Percentiles rank a stretch among this genome's conserved stretches.
phyloP scores from a whole-genome alignment of 2,888 invertebrate genomes.

The Pomacea canaliculata region DNA sequence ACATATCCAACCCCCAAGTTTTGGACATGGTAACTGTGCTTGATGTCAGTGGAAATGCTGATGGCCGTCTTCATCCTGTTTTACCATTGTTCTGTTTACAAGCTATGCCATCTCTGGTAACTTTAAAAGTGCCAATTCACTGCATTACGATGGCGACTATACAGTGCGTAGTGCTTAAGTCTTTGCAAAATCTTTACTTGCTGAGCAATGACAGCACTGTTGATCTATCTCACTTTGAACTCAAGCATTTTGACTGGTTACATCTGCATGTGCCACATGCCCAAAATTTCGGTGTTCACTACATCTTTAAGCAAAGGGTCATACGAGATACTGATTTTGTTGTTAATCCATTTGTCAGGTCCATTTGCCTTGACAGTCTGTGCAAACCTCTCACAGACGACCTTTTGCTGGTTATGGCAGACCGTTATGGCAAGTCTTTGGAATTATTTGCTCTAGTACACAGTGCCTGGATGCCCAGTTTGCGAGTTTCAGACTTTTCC shows the following conservation, averaged over 20 bases:
- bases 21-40: conserved; percentile 19
- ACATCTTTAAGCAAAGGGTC: conserved; percentile 18
- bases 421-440: conserved; percentile 10
- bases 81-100: conserved; percentile 8
- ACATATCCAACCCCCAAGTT: conserved; percentile 20
- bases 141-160: conserved; percentile 10
- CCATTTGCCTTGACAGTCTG: conserved; percentile 19
- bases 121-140: conserved; percentile 18
- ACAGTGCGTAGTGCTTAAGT: conserved; percentile 7
- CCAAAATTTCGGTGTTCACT: conserved; percentile 11
- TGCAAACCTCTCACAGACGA: conserved; percentile 19
- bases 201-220: conserved; percentile 20
- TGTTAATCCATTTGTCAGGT: conserved; percentile 18
- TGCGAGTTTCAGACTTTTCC: conserved; percentile 12
- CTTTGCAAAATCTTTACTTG: conserved; percentile 15
- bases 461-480: conserved; percentile 13
- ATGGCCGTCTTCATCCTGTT: conserved; percentile 11
- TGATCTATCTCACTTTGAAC: conserved; percentile 9
- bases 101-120: conserved; percentile 13
- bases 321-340: not conserved
- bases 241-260: conserved; percentile 3
- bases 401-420: conserved; percentile 8
- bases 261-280: not conserved
- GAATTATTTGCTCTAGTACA: conserved; percentile 12
- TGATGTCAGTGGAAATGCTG: conserved; percentile 12